phyloP scores from a whole-genome alignment of 2,113 vertebrate genomes.

The Varanus salvator region DNA sequence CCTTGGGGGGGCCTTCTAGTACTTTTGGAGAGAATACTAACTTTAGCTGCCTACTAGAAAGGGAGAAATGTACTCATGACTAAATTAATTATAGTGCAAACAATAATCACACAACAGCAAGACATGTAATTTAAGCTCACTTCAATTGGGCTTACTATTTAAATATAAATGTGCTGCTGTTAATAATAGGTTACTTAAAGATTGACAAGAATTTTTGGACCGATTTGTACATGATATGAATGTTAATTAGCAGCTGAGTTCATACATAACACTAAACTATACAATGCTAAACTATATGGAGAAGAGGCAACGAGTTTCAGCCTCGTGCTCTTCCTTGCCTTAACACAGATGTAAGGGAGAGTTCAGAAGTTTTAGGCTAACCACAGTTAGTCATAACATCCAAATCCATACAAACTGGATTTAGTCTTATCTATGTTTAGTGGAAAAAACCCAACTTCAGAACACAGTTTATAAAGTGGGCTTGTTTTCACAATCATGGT shows the following conservation, averaged over 20 bases:
- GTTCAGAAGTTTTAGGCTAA: background rate
- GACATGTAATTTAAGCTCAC: slow-evolving; percentile 19
- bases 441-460: background rate
- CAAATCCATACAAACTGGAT: background rate
- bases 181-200: slow-evolving; percentile 13
- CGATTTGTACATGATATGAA: background rate
- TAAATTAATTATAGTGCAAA: background rate
- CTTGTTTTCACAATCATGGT: background rate
- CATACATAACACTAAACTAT: background rate
- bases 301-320: background rate
- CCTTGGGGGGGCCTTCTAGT: background rate
- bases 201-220: background rate
- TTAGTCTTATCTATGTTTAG: no score
- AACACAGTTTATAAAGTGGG: background rate
- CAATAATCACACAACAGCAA: slow-evolving; percentile 19
- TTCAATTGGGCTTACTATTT: background rate
- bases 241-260: background rate
- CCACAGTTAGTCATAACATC: background rate
- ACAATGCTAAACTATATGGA: background rate
- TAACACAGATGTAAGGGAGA: background rate
- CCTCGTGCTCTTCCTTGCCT: background rate
- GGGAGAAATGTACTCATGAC: background rate
- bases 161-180: background rate
- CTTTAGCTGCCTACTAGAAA: slow-evolving; percentile 13
- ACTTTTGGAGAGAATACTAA: slow-evolving; percentile 15